Evolutionary conservation across 1,140 invertebrate species (phyloP).

Genomic region (Pogonomyrmex californicus): DNA sequence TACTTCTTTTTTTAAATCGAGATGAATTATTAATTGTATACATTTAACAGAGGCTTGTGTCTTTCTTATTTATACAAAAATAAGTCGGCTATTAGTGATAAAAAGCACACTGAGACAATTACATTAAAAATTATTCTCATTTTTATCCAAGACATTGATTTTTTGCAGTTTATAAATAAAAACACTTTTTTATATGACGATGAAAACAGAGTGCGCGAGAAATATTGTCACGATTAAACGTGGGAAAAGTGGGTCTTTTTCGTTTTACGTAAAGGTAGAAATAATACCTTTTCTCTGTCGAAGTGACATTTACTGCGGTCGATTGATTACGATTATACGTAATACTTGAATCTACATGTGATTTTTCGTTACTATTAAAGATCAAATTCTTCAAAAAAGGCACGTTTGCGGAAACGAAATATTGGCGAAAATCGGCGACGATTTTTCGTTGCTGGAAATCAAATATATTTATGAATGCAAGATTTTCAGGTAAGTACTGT

Average conservation of each 20-base stretch:
- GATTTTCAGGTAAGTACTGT: conserved; percentile 31
- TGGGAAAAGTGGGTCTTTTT: conserved; percentile 53
- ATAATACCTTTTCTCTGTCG: conserved; percentile 2
- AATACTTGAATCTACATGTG: conserved; percentile 21
- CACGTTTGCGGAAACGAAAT: not conserved
- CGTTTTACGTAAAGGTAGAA: conserved; percentile 52
- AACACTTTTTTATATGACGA: conserved; percentile 6
- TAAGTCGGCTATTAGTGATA: conserved; percentile 6
- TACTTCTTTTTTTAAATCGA: not conserved
- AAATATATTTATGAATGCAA: not conserved
- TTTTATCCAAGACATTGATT: not conserved
- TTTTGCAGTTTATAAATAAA: not conserved
- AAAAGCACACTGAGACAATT: not conserved
- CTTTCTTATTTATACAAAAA: conserved; percentile 11
- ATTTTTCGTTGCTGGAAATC: not conserved
- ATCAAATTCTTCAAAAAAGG: not conserved
- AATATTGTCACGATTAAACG: conserved; percentile 55
- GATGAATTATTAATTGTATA: not conserved
- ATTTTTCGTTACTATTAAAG: conserved; percentile 44
- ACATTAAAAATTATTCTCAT: not conserved
- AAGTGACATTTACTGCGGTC: conserved; percentile 57
- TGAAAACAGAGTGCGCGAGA: conserved; percentile 35
- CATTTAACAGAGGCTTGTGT: not conserved
- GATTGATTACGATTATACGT: conserved; percentile 56
- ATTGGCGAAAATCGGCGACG: not conserved